Evolutionary conservation across 2,113 vertebrate species (phyloP).

Genomic region (Nestor notabilis): DNA sequence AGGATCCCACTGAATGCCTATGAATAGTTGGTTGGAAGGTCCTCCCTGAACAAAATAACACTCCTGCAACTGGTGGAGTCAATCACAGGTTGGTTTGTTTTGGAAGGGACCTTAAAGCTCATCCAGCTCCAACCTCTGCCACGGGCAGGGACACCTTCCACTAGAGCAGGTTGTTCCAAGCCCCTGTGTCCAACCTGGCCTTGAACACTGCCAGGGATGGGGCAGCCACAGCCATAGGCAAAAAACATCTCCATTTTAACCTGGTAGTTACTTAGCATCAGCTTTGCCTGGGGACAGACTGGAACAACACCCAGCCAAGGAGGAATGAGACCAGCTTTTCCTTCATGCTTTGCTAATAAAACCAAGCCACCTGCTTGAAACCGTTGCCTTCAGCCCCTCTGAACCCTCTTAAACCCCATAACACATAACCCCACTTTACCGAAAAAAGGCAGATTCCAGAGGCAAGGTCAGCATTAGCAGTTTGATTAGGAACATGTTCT

Average conservation of each 20-base stretch:
- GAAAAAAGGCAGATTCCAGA: neutral
- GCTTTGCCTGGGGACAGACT: neutral
- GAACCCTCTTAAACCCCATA: neutral
- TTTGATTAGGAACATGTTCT: constrained; percentile 33
- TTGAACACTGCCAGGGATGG: neutral
- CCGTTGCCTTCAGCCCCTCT: neutral
- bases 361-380: neutral
- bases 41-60: neutral
- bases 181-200: neutral
- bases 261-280: neutral
- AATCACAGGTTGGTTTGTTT: neutral
- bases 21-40: neutral
- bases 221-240: neutral
- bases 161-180: neutral
- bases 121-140: neutral
- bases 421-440: neutral
- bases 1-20: neutral
- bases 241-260: constrained; percentile 11
- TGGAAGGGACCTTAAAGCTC: neutral
- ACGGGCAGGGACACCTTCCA: neutral
- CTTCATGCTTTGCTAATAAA: neutral
- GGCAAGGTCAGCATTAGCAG: constrained; percentile 3
- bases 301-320: neutral
- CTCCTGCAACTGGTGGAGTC: neutral
- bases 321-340: neutral